Conservation (phyloP, 2,113 vertebrate species). For the Pseudopodoces humilis region DNA sequence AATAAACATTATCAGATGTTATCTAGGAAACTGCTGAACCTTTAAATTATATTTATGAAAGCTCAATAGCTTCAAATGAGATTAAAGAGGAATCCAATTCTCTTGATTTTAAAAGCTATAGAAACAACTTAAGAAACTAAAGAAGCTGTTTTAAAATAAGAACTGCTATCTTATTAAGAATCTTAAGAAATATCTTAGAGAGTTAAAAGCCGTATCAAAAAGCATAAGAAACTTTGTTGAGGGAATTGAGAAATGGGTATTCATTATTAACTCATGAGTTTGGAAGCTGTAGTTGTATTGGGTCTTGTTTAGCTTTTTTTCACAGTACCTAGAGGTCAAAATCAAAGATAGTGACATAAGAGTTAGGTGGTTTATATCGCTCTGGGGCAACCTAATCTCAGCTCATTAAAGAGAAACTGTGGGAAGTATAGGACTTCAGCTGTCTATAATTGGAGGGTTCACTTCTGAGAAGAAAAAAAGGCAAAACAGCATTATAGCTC, state of each 20-base stretch:
- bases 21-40: background rate
- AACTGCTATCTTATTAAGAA: no score
- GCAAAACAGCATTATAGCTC: background rate
- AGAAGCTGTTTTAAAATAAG: background rate
- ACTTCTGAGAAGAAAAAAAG: background rate
- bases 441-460: background rate
- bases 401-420: background rate
- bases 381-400: background rate
- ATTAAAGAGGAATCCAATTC: background rate
- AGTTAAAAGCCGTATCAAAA: background rate
- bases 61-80: background rate
- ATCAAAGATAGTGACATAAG: background rate
- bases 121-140: background rate
- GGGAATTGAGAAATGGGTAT: background rate
- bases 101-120: conserved; percentile 3
- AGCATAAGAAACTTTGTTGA: background rate
- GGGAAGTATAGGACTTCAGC: background rate
- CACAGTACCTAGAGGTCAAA: background rate
- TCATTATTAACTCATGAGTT: background rate
- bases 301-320: background rate
- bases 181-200: background rate
- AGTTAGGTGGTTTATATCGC: background rate
- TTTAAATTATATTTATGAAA: conserved; percentile 8
- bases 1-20: background rate
- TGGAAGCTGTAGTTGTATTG: background rate